A percentile compares a stretch with the other conserved stretches of the same genome.
phyloP scores from a whole-genome alignment of 2,113 vertebrate species.

The Paedocypris sp. region DNA sequence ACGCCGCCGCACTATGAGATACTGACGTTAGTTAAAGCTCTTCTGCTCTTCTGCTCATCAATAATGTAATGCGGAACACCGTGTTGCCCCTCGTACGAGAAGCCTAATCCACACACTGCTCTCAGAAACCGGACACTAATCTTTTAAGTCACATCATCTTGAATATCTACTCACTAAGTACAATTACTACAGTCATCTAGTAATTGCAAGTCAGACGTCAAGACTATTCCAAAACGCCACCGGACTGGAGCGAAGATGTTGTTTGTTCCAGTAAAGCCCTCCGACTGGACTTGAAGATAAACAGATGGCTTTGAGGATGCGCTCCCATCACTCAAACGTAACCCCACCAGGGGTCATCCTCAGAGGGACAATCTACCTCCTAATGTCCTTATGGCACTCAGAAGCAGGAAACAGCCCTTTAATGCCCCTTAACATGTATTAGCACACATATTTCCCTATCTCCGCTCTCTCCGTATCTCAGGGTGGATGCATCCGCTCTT shows the following conservation, averaged over 20 bases:
- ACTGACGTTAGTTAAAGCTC: no score
- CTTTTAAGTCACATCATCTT: conserved; percentile 13
- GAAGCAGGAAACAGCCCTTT: conserved; percentile 33
- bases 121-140: conserved; percentile 23
- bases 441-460: conserved; percentile 25
- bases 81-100: no score
- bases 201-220: conserved; percentile 21
- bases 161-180: neutral
- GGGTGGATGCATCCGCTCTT: conserved; percentile 15
- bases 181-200: conserved; percentile 6
- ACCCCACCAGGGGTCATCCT: conserved; percentile 30
- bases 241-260: neutral
- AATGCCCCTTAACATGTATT: conserved; percentile 11
- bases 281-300: neutral
- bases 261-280: neutral
- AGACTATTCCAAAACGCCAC: no score
- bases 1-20: no score
- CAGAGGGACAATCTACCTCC: conserved; percentile 24
- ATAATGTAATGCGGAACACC: no score
- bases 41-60: no score
- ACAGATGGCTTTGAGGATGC: conserved; percentile 27
- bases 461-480: conserved; percentile 12
- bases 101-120: neutral
- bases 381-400: conserved; percentile 37
- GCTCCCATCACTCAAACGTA: conserved; percentile 23